Conservation (phyloP, 2,797 vertebrate genomes). For the Xiphophorus birchmanni region DNA sequence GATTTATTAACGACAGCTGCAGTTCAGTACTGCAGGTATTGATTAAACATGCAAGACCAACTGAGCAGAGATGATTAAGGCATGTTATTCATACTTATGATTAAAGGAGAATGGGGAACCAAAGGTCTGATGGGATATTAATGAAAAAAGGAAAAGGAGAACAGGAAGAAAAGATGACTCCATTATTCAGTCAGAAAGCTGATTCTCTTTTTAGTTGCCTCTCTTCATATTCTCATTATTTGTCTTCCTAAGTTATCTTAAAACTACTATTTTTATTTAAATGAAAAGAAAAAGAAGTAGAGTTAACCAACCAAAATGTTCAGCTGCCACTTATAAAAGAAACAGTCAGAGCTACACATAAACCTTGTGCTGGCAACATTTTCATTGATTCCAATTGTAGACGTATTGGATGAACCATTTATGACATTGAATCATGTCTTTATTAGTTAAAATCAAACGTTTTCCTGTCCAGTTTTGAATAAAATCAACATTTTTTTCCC, state of each 20-base stretch:
- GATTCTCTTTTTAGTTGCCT: neutral
- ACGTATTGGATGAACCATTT: neutral
- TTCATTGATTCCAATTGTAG: neutral
- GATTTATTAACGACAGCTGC: conserved; percentile 32
- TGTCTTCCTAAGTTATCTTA: neutral
- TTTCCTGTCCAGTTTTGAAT: neutral
- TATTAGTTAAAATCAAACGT: neutral
- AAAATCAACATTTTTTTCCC: neutral
- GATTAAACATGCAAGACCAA: conserved; percentile 25
- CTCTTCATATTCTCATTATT: neutral
- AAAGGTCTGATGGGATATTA: neutral
- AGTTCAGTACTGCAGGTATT: conserved; percentile 15
- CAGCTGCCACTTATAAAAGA: neutral
- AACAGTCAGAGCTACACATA: neutral
- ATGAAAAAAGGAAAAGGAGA: conserved; percentile 3
- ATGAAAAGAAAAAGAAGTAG: neutral
- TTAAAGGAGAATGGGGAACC: neutral
- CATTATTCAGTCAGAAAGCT: neutral
- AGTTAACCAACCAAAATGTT: neutral
- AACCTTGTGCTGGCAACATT: neutral
- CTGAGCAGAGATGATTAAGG: conserved; percentile 23
- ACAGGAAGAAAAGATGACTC: conserved; percentile 3
- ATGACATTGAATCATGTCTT: neutral
- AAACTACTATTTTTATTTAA: neutral
- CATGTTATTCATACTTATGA: conserved; percentile 31